Conservation (phyloP, 1,140 invertebrate genomes). For the Calycopis cecrops region DNA sequence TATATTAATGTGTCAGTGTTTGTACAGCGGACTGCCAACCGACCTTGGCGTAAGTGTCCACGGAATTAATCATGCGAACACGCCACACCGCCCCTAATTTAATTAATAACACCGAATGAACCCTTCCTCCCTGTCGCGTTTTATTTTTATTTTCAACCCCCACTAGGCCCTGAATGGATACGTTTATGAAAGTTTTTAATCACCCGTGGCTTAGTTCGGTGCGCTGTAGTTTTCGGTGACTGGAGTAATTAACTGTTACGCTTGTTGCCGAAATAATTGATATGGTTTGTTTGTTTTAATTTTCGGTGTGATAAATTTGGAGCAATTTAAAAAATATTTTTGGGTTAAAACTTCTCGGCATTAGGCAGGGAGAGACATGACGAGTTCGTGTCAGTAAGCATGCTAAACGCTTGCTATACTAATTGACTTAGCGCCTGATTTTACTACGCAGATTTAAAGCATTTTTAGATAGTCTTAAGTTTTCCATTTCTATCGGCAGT, state of each 20-base stretch:
- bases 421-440: too few relatives aligned
- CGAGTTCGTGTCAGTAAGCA: too few relatives aligned
- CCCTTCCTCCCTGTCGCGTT: conserved; percentile 25
- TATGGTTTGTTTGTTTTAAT: too few relatives aligned
- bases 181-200: conserved; percentile 7
- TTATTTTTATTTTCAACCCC: conserved; percentile 24
- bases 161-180: conserved; percentile 17
- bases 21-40: conserved; percentile 9
- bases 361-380: too few relatives aligned
- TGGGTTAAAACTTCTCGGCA: too few relatives aligned
- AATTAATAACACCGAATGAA: conserved; percentile 31
- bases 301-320: too few relatives aligned
- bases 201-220: conserved; percentile 1
- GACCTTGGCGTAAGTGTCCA: conserved; percentile 33
- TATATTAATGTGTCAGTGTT: conserved; percentile 9
- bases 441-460: too few relatives aligned
- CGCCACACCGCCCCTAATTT: conserved; percentile 29
- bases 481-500: too few relatives aligned
- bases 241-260: conserved; percentile 11
- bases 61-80: conserved; percentile 40
- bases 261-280: not conserved
- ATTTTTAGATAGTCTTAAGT: too few relatives aligned
- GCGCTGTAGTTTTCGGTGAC: conserved; percentile 13
- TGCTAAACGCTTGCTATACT: too few relatives aligned
- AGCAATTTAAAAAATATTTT: too few relatives aligned